Conservation (phyloP, 2,113 vertebrate species). For the Oxygymnocypris stewartii region DNA sequence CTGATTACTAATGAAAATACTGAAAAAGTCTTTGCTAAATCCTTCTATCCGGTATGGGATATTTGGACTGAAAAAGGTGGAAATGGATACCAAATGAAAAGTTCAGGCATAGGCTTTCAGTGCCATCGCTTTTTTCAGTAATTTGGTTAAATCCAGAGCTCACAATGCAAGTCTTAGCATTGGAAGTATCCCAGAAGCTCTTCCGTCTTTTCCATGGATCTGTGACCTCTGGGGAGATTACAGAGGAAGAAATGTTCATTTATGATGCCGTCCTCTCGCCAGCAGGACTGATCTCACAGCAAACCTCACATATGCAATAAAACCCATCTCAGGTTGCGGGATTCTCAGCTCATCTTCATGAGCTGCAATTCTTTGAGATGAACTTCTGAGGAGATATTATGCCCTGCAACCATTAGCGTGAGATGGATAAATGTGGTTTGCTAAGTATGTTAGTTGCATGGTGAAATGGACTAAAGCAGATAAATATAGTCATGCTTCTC, state of each 20-base stretch:
- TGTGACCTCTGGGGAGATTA: slow-evolving; percentile 38
- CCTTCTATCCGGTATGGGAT: neutral
- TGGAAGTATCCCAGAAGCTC: slow-evolving; percentile 50
- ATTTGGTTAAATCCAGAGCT: slow-evolving; percentile 42
- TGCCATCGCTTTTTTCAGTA: neutral
- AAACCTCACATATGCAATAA: slow-evolving; percentile 50
- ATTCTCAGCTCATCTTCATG: slow-evolving; percentile 41
- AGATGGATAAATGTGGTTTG: slow-evolving; percentile 16
- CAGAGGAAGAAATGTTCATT: slow-evolving; percentile 53
- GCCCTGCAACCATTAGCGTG: slow-evolving; percentile 1
- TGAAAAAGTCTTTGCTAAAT: neutral
- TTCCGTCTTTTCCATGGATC: slow-evolving; percentile 55
- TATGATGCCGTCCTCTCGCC: slow-evolving; percentile 47
- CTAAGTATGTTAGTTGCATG: neutral
- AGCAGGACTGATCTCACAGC: slow-evolving; percentile 39
- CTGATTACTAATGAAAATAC: neutral
- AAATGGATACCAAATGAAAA: neutral
- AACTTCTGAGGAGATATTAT: neutral
- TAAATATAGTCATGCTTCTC: neutral
- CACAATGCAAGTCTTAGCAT: slow-evolving; percentile 11
- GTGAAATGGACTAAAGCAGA: neutral
- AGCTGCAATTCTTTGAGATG: slow-evolving; percentile 13
- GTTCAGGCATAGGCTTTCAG: neutral
- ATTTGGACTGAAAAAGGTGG: neutral
- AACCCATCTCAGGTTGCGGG: slow-evolving; percentile 31